Evolutionary conservation across 2,797 vertebrate species (phyloP).

Genomic region (Myripristis murdjan): DNA sequence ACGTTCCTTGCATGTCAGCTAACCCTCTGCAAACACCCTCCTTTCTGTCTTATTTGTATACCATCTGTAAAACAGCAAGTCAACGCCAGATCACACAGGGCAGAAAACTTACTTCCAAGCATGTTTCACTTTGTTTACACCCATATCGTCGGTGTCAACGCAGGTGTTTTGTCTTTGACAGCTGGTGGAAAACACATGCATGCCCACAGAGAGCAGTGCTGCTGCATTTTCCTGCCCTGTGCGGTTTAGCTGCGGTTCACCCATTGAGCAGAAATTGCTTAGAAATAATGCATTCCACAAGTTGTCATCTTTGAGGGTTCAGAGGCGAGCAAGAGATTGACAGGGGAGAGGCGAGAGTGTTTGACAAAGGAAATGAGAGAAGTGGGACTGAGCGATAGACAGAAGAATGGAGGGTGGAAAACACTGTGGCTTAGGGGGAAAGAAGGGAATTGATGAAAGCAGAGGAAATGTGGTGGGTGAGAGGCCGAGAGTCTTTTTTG

Average conservation of each 20-base stretch:
- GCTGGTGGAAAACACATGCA: no score
- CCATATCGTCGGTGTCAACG: no score
- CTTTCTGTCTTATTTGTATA: not conserved
- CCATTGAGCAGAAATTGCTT: slow-evolving; percentile 19
- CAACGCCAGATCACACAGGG: no score
- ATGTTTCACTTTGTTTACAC: no score
- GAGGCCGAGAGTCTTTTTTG: slow-evolving; percentile 47
- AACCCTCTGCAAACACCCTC: not conserved
- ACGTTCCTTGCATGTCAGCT: not conserved
- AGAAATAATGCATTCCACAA: slow-evolving; percentile 38
- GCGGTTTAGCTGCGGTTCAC: no score
- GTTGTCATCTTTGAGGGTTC: slow-evolving; percentile 11
- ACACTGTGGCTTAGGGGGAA: slow-evolving; percentile 23
- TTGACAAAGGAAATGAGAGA: slow-evolving; percentile 45
- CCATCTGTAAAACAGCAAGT: not conserved
- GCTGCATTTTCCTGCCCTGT: no score
- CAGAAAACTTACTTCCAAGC: no score
- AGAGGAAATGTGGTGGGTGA: slow-evolving; percentile 54
- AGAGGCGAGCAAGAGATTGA: slow-evolving; percentile 22
- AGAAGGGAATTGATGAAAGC: slow-evolving; percentile 52
- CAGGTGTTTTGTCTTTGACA: no score
- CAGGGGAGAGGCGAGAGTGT: slow-evolving; percentile 21
- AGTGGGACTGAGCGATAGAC: slow-evolving; percentile 34
- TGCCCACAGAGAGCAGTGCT: no score
- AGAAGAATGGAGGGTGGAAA: slow-evolving; percentile 23